Conservation (phyloP, 92 coral and sea anemone genomes). For the Chrysogorgia sp. region DNA sequence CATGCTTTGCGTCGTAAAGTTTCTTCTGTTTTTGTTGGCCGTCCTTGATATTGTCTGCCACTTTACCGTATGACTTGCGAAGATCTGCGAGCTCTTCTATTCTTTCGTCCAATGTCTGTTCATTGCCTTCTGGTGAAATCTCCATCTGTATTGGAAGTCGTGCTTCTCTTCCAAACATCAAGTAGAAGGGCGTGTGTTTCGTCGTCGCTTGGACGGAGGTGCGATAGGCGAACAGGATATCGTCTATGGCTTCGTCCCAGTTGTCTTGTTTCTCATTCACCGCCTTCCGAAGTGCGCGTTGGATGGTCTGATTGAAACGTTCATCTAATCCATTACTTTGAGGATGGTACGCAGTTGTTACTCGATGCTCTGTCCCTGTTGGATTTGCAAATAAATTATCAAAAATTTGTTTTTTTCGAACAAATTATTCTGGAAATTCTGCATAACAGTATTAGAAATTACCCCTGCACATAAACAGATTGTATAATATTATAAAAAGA, state of each 20-base stretch:
- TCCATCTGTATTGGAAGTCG: slow-evolving; percentile 42
- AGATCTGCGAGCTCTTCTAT: slow-evolving; percentile 13
- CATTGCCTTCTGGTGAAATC: not conserved
- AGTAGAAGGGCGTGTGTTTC: too few species aligned
- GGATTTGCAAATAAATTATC: too few species aligned
- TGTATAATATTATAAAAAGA: too few species aligned
- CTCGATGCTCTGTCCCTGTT: too few species aligned
- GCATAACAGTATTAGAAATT: too few species aligned
- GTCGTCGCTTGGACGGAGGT: too few species aligned
- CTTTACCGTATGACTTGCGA: slow-evolving; percentile 22
- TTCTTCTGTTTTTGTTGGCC: slow-evolving; percentile 26
- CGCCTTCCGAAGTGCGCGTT: not conserved
- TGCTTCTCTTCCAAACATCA: too few species aligned
- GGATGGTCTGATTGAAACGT: slow-evolving; percentile 17
- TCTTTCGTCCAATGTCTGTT: slow-evolving; percentile 13
- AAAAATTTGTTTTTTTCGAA: too few species aligned
- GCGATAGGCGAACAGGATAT: slow-evolving; percentile 42
- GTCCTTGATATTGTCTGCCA: slow-evolving; percentile 9
- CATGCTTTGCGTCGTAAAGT: slow-evolving; percentile 35
- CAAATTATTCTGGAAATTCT: too few species aligned
- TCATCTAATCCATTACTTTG: slow-evolving; percentile 12
- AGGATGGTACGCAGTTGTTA: too few species aligned
- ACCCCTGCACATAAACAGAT: too few species aligned
- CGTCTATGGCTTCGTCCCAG: slow-evolving; percentile 44
- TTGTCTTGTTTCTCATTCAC: slow-evolving; percentile 35